These are phyloP conservation scores for Melanotaenia boesemani DNA, from an alignment of 2,797 vertebrate species.

Conservation along the genomic window DNA sequence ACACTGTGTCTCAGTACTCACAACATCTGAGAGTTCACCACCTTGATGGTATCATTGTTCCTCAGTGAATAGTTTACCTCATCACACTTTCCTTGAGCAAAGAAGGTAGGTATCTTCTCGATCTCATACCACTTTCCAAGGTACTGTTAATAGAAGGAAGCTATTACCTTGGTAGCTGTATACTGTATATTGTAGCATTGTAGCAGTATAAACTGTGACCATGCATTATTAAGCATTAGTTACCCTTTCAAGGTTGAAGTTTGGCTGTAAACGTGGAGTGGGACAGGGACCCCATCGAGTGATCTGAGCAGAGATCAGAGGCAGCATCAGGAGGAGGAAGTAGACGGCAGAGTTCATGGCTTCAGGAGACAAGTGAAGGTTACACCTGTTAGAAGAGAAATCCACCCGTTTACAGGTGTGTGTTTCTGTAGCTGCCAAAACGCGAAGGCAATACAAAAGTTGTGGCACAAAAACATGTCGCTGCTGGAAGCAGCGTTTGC, in stretches of 20 bases:
- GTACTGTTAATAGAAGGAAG: constrained; percentile 66
- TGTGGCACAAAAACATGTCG: too few species aligned
- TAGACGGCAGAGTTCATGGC: too few species aligned
- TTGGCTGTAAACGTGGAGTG: too few species aligned
- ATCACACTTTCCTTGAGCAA: constrained; percentile 88
- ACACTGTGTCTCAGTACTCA: constrained; percentile 56
- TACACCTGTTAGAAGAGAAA: constrained; percentile 19
- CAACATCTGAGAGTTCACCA: constrained; percentile 66
- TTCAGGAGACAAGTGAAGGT: too few species aligned
- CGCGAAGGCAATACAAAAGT: too few species aligned
- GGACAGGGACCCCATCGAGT: too few species aligned
- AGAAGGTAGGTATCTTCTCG: constrained; percentile 86
- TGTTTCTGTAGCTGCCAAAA: too few species aligned
- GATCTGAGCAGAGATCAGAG: too few species aligned
- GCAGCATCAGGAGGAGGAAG: too few species aligned
- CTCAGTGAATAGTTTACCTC: constrained; percentile 86
- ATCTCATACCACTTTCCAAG: constrained; percentile 93
- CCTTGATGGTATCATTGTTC: constrained; percentile 85
- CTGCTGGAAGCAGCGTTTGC: too few species aligned
- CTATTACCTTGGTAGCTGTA: not conserved
- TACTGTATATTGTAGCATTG: too few species aligned
- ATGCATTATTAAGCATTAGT: not conserved
- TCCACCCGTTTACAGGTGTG: too few species aligned
- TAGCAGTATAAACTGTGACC: not conserved
- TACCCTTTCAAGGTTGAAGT: constrained; percentile 86